Base-by-base conservation (phyloP, 2,797 vertebrate species). In the Acropternis orthonyx region DNA sequence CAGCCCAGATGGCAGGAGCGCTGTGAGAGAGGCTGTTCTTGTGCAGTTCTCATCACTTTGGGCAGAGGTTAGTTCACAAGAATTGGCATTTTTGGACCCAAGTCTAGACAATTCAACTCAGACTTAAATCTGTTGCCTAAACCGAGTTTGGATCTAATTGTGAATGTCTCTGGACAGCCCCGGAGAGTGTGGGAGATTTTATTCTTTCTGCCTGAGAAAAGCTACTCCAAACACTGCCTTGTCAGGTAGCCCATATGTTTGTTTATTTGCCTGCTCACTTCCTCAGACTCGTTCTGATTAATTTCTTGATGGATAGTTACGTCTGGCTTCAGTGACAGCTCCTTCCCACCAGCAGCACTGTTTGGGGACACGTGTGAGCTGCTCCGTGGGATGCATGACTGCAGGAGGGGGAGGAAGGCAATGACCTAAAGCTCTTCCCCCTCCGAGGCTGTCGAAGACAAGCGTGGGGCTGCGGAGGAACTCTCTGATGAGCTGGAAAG, bases 231-330 rank as follows among this genome's bases (percentile, higher is more conserved):
- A 48, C 4, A 41, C 28, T 26, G 36, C 1, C 1, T 74, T 83
- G 84, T 91, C 92, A 94, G 87, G 94, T 93, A 95, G 89, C 46
- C 58, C 82, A 16, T 62, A 44, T 69, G 78, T 79, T 91, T 92
- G 58, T 87, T 93, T 91, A 59, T 91, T 80, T 91, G 74, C 66
- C 81, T 58, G 54, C 81, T 88, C 37, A 4, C 78, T 88, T 94
- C 69, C 58, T 80, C 81, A 46, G 56, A 56, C 75, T 30, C 51
- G 43, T 81, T 81, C 51, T 52, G 81, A 86, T 62, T 80, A 69
- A 89, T 85, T 81, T 74, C 52, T 39, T 68, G 65, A 91, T 21
- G 82, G 72, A 59, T 85, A 28, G 62, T 68, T 62, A 71, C 0
- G 0, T 20, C 71, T 80, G 80, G 46, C 85, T 59, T 74, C 78